A percentile compares a stretch with the other conserved stretches of the same genome.
Evolutionary conservation across 2,797 vertebrate species (phyloP).

Genomic region (Sarcophilus harrisii): DNA sequence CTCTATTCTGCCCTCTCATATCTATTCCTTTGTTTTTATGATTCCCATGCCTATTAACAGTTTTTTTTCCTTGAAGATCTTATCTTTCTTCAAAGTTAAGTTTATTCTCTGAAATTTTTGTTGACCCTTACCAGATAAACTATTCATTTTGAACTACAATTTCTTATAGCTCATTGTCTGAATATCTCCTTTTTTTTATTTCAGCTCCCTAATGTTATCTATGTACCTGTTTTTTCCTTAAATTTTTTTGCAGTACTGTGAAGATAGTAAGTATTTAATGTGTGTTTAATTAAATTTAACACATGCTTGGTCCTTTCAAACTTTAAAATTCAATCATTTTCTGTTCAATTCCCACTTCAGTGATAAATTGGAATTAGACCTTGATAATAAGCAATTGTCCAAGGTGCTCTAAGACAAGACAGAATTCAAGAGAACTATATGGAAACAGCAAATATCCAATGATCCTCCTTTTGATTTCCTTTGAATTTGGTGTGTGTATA

Average conservation of each 20-base stretch:
- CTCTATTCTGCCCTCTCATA: background rate
- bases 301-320: background rate
- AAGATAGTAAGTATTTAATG: background rate
- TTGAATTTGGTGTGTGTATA: background rate
- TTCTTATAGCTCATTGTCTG: background rate
- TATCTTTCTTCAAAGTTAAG: background rate
- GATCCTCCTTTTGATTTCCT: background rate
- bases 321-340: background rate
- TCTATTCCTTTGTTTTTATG: background rate
- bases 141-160: background rate
- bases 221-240: background rate
- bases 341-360: background rate
- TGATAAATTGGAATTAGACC: background rate
- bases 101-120: background rate
- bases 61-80: background rate
- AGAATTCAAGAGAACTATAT: background rate
- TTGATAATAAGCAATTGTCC: background rate
- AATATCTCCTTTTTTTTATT: background rate
- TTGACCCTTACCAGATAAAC: background rate
- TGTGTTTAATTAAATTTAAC: background rate
- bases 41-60: background rate
- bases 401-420: background rate
- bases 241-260: background rate
- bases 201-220: background rate
- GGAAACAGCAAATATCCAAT: background rate